phyloP scores from a whole-genome alignment of 1,140 invertebrate species.

The Neotoxoptera formosana region DNA sequence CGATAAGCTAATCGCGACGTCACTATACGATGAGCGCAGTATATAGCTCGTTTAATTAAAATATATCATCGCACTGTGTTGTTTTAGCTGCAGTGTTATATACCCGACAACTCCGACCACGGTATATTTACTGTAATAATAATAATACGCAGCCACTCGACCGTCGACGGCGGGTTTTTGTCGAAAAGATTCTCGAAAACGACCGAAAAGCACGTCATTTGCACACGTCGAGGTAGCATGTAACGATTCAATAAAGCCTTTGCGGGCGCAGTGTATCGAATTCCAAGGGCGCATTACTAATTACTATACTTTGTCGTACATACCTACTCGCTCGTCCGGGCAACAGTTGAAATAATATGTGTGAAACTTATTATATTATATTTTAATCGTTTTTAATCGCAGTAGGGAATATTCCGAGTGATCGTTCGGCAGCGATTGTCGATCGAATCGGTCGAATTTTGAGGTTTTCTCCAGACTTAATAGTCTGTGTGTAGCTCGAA shows the following conservation, averaged over 20 bases:
- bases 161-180: neutral
- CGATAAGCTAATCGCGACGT: neutral
- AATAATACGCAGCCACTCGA: neutral
- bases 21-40: no score
- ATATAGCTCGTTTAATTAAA: neutral
- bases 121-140: conserved; percentile 14
- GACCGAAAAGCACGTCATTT: conserved; percentile 36
- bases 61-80: neutral
- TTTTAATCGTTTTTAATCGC: no score
- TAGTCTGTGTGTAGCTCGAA: no score
- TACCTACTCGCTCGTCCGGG: neutral
- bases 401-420: neutral
- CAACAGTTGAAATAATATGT: neutral
- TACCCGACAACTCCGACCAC: neutral
- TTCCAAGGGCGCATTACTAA: conserved; percentile 15
- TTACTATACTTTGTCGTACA: neutral
- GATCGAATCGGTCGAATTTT: neutral
- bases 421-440: neutral
- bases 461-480: neutral
- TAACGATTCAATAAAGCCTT: neutral
- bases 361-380: neutral
- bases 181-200: conserved; percentile 12
- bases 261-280: no score
- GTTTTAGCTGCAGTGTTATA: neutral
- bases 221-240: neutral